phyloP scores from a whole-genome alignment of 2,888 invertebrate genomes.

The Parapristionchus giblindavisi region DNA sequence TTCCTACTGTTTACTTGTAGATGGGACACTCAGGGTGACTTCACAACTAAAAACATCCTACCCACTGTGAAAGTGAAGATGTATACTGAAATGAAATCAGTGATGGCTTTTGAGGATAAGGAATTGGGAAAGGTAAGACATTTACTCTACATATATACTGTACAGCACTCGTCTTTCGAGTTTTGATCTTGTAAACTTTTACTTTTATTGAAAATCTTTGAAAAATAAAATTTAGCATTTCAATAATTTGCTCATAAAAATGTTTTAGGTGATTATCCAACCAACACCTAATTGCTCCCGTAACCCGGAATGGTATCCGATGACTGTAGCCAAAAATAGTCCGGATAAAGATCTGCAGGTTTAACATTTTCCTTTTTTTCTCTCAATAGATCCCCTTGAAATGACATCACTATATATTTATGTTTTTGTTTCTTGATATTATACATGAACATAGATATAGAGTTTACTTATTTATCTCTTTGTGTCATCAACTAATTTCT shows the following conservation, averaged over 20 bases:
- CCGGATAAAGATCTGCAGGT: conserved; percentile 95
- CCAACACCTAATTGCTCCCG: conserved; percentile 76
- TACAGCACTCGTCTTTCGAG: background rate
- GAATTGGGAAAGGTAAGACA: conserved; percentile 84
- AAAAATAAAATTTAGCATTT: background rate
- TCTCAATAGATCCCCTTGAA: background rate
- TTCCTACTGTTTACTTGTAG: conserved; percentile 72
- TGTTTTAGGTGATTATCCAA: conserved; percentile 71
- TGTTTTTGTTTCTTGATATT: too few relatives aligned
- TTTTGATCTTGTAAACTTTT: background rate
- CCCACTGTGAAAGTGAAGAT: conserved; percentile 94
- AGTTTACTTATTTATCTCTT: background rate
- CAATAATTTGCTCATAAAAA: background rate
- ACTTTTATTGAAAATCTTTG: background rate
- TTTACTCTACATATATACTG: too few relatives aligned
- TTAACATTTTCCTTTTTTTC: conserved; percentile 73
- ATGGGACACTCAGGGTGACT: conserved; percentile 99
- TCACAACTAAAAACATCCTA: conserved; percentile 94
- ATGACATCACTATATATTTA: too few relatives aligned
- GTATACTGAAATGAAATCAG: conserved; percentile 95
- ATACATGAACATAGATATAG: too few relatives aligned
- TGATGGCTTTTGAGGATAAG: conserved; percentile 97
- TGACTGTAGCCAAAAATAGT: conserved; percentile 92
- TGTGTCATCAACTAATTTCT: background rate
- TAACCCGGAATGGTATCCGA: conserved; percentile 89